Evolutionary conservation across 2,113 vertebrate species (phyloP).

Genomic region (Carassius auratus): DNA sequence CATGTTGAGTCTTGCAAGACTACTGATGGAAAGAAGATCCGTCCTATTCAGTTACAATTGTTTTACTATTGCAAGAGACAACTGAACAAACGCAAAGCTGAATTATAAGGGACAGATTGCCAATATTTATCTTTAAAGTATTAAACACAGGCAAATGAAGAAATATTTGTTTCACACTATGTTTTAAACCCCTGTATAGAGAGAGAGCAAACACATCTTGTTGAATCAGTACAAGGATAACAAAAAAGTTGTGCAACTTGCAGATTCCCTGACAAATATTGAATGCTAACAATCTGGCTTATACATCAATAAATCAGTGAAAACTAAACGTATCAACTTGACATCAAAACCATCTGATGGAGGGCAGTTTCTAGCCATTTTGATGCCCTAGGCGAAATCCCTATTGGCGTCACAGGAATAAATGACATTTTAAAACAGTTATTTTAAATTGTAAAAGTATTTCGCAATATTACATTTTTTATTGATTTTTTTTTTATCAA

Average conservation of each 20-base stretch:
- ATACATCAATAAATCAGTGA: not conserved
- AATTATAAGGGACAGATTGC: not conserved
- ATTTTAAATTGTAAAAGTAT: too few species aligned
- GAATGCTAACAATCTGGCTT: not conserved
- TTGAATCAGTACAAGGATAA: not conserved
- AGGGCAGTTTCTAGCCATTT: too few species aligned
- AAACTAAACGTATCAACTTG: not conserved
- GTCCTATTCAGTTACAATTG: not conserved
- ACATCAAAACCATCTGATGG: not conserved
- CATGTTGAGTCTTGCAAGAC: conserved; percentile 23
- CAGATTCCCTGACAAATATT: conserved; percentile 16
- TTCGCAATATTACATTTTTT: too few species aligned
- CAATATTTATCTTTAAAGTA: conserved; percentile 19
- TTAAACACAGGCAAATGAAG: not conserved
- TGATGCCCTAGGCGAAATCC: too few species aligned
- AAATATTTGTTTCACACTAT: not conserved
- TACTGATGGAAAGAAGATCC: conserved; percentile 39
- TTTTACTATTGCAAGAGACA: conserved; percentile 54
- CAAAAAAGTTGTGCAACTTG: conserved; percentile 6
- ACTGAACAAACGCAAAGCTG: conserved; percentile 52
- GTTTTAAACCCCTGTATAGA: not conserved
- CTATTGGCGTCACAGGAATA: too few species aligned
- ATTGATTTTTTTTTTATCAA: too few species aligned
- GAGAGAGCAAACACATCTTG: not conserved
- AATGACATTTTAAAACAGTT: too few species aligned